These are phyloP conservation scores for Sturmia bella DNA, from an alignment of 2,888 invertebrate species.

Conservation along the genomic window DNA sequence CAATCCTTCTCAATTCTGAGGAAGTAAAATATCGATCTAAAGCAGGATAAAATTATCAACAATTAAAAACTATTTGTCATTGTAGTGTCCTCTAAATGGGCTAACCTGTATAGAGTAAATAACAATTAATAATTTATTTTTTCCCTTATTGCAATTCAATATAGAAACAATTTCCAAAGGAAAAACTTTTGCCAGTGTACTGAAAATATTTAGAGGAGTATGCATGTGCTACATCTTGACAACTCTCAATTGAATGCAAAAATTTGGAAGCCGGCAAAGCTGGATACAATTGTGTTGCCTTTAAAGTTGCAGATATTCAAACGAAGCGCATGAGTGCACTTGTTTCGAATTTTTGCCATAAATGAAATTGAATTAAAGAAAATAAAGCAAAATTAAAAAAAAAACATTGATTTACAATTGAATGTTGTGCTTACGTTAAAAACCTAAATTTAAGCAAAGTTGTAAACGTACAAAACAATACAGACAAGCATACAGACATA, in stretches of 20 bases:
- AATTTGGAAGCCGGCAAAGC: constrained; percentile 22
- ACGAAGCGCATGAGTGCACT: constrained; percentile 70
- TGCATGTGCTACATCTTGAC: constrained; percentile 13
- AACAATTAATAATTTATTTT: too few species aligned
- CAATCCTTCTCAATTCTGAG: too few species aligned
- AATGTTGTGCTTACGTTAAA: constrained; percentile 29
- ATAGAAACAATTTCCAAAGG: too few species aligned
- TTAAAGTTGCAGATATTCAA: constrained; percentile 54
- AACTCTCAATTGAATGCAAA: constrained; percentile 39
- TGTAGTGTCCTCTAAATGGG: too few species aligned
- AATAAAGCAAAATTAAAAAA: constrained; percentile 50
- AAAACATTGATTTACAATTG: constrained; percentile 50
- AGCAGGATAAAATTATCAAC: too few species aligned
- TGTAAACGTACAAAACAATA: not conserved
- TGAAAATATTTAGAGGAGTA: not conserved
- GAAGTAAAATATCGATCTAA: too few species aligned
- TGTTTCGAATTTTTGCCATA: constrained; percentile 68
- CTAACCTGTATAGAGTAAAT: too few species aligned
- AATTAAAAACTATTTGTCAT: too few species aligned
- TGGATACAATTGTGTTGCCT: constrained; percentile 35
- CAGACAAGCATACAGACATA: not conserved
- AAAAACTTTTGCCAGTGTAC: constrained; percentile 23
- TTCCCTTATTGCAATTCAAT: too few species aligned
- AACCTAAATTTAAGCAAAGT: constrained; percentile 16
- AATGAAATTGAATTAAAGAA: constrained; percentile 55